A percentile compares a stretch with the other conserved stretches of the same genome.
These are phyloP conservation scores for Heterohyrax brucei DNA, from an alignment of 2,797 vertebrate genomes.

Conservation along the genomic window DNA sequence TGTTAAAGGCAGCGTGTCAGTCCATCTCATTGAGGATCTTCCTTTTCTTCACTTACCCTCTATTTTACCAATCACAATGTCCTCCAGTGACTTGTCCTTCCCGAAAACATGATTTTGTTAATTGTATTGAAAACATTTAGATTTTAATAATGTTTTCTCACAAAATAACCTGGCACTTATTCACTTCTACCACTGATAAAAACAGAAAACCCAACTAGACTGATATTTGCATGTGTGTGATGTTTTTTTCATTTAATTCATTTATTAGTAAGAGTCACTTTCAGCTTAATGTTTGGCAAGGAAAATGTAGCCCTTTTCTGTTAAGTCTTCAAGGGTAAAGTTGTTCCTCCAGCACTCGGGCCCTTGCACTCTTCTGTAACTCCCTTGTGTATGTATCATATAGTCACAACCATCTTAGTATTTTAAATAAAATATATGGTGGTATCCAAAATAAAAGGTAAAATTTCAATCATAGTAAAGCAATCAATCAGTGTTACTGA, in stretches of 20 bases:
- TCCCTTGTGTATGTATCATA: background rate
- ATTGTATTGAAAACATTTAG: constrained; percentile 52
- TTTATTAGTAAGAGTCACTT: background rate
- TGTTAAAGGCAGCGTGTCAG: no score
- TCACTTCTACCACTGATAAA: background rate
- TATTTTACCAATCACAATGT: no score
- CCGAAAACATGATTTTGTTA: background rate
- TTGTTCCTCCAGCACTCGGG: background rate
- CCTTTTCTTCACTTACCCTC: no score
- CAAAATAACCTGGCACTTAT: background rate
- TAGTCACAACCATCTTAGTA: constrained; percentile 8
- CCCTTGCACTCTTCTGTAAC: background rate
- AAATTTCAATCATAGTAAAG: background rate
- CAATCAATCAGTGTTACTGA: constrained; percentile 61
- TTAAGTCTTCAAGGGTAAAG: background rate
- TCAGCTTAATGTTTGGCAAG: background rate
- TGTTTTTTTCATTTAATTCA: constrained; percentile 30
- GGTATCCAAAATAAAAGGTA: constrained; percentile 28
- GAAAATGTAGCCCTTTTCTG: background rate
- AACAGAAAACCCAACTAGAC: background rate
- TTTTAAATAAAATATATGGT: constrained; percentile 41
- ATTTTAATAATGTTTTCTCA: constrained; percentile 10
- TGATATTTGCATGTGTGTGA: background rate
- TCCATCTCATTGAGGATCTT: no score
- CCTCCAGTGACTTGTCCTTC: no score